Evolutionary conservation across 2,888 invertebrate species (phyloP), one percentile per base, ranked within the genome.

Genomic region (Diarsia dahlii): DNA sequence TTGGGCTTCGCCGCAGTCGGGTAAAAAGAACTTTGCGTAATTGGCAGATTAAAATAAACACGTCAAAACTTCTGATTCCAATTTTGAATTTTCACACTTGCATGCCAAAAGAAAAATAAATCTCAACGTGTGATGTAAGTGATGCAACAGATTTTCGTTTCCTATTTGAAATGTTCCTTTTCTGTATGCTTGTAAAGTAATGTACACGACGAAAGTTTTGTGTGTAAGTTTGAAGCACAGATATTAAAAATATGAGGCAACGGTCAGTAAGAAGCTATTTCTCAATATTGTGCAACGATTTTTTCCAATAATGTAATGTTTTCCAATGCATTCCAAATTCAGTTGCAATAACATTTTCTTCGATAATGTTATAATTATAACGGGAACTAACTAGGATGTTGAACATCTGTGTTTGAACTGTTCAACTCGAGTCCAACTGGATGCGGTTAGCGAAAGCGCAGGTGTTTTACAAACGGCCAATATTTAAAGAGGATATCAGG

Each of bases 401-500:
- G 46, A 72, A 70, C 74, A 84, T 75, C 71, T 80, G 72, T 67
- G 58, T 75, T 74, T 80, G 78, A 81, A 70, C 58, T 60, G 45
- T 71, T 65, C 63, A 64, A 66, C 60, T 62, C 67, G 52, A 67
- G n/a, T 66, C 48, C 54, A 77, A n/a, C 66, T 74, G 72, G 65
- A 75, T 66, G 60, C 74, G 81, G 80, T 87, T 86, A 85, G 91
- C 90, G 76, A 91, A 91, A 88, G 88, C 80, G 90, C 92, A 90
- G 91, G 90, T 92, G 92, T 88, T 89, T 68, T 65, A 75, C 89
- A 80, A 80, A 90, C 89, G 91, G 92, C 91, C 90, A 93, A 93
- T 94, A 92, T 94, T 94, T 93, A 94, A 92, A 94, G 91, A 93
- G 91, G 89, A 88, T 89, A 87, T 80, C 76, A 78, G 77, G 75